Evolutionary conservation across 2,888 invertebrate species (phyloP).

Genomic region (Drosophila subsilvestris): DNA sequence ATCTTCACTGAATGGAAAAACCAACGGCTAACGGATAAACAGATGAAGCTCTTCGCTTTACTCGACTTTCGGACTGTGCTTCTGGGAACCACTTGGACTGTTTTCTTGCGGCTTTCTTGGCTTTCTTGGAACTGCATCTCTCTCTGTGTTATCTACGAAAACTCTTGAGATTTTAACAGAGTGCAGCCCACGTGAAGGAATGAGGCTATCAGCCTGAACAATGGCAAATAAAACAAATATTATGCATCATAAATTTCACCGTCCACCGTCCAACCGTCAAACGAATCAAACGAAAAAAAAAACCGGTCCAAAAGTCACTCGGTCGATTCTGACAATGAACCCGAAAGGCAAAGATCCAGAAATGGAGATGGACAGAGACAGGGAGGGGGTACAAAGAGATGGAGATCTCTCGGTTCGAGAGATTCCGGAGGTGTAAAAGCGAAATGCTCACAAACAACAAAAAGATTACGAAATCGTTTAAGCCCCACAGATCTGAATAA

Average conservation of each 20-base stretch:
- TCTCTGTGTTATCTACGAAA: slow-evolving; percentile 22
- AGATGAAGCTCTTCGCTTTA: background rate
- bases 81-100: background rate
- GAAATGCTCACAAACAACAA: slow-evolving; percentile 18
- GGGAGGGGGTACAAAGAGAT: slow-evolving; percentile 9
- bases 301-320: slow-evolving; percentile 22
- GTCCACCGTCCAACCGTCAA: slow-evolving; percentile 46
- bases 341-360: slow-evolving; percentile 46
- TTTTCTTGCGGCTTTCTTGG: background rate
- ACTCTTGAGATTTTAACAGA: slow-evolving; percentile 6
- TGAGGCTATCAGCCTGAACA: slow-evolving; percentile 52
- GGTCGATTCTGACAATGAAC: slow-evolving; percentile 66
- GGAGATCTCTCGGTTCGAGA: slow-evolving; percentile 1
- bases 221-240: slow-evolving; percentile 54
- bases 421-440: slow-evolving; percentile 49
- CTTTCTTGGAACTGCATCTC: slow-evolving; percentile 30
- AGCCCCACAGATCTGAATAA: slow-evolving; percentile 29
- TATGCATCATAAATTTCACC: slow-evolving; percentile 72
- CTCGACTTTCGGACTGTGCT: background rate
- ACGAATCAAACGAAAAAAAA: slow-evolving; percentile 23
- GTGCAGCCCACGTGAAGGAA: slow-evolving; percentile 32
- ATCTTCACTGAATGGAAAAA: no score
- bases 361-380: background rate
- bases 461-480: slow-evolving; percentile 58
- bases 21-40: background rate